Evolutionary conservation across 2,113 vertebrate species (phyloP), one percentile per base, ranked within the genome.

Genomic region (Haemorhous mexicanus): DNA sequence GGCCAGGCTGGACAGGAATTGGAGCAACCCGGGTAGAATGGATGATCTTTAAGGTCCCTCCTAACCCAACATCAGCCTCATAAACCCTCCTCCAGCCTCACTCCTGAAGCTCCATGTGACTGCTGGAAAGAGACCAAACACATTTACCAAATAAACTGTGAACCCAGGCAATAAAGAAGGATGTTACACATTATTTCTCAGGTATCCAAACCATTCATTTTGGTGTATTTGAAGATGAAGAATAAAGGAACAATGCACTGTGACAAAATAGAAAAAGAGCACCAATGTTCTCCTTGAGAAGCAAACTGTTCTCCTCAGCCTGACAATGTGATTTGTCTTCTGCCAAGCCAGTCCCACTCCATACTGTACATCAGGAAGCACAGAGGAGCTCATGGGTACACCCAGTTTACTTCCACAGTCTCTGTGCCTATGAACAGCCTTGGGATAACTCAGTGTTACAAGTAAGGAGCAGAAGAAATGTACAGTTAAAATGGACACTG

Each of bases 1-100:
- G 41, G 5, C 11, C 30, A 33, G 26, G n/a, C 0, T 62, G 62
- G 44, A 52, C 0, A 0, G 68, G 44, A 35, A 13, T 24, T 30
- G 61, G 26, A 83, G 21, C 30, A 47, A 0, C n/a, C n/a, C 62
- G 62, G 47, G 55, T 16, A 11, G 37, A 39, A 46, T 39, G 24
- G 39, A 20, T 39, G 16, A 46, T 20, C 4, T 39, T 39, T 30
- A 39, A 62, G 33, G 27, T 46, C n/a, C 27, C 19, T 78, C 69
- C 55, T 33, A 46, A 62, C 23, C 23, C 64, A 69, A 78, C 11
- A 68, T 16, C 56, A 52, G 55, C 68, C 53, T 41, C 52, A 46
- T 19, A 53, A 89, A 89, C 47, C 24, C 63, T 87, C 10, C n/a
- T 74, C 50, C 61, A 78, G 12, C 39, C 47, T 50, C 61, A 22